These are phyloP conservation scores for Microcebus murinus DNA, from an alignment of 2,113 vertebrate species.

Conservation along the genomic window DNA sequence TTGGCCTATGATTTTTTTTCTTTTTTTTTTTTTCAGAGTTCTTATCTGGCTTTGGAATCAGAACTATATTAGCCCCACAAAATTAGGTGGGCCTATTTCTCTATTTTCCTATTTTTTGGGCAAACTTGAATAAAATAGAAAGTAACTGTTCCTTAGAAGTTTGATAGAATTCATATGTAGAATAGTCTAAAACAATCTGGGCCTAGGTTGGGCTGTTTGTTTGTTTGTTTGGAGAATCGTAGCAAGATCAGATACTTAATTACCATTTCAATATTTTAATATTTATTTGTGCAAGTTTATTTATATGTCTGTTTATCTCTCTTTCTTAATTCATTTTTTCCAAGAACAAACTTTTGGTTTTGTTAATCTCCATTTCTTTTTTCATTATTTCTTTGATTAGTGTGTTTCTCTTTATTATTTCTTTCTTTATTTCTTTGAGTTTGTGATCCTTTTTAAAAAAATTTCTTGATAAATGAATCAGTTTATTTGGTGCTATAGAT, in stretches of 20 bases:
- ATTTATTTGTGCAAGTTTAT: background rate
- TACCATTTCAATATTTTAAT: background rate
- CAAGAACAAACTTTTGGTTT: background rate
- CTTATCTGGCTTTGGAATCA: background rate
- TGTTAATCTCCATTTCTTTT: background rate
- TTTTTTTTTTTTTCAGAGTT: background rate
- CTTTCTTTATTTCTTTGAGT: background rate
- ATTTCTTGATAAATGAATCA: background rate
- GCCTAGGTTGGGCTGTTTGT: background rate
- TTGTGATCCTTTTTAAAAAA: background rate
- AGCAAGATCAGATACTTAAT: background rate
- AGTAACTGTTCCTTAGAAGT: constrained; percentile 14
- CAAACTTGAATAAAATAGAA: background rate
- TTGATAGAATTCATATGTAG: background rate
- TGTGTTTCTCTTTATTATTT: background rate
- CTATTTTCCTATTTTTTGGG: background rate
- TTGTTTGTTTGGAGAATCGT: no score
- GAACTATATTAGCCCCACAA: background rate
- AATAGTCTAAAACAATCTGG: background rate
- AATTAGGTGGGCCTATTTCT: background rate
- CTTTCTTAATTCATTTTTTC: background rate
- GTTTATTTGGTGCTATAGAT: background rate
- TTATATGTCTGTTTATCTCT: background rate
- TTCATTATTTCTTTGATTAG: background rate
- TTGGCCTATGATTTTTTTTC: background rate